Evolutionary conservation across 2,113 vertebrate genomes (phyloP).

Genomic region (Corythaixoides concolor): DNA sequence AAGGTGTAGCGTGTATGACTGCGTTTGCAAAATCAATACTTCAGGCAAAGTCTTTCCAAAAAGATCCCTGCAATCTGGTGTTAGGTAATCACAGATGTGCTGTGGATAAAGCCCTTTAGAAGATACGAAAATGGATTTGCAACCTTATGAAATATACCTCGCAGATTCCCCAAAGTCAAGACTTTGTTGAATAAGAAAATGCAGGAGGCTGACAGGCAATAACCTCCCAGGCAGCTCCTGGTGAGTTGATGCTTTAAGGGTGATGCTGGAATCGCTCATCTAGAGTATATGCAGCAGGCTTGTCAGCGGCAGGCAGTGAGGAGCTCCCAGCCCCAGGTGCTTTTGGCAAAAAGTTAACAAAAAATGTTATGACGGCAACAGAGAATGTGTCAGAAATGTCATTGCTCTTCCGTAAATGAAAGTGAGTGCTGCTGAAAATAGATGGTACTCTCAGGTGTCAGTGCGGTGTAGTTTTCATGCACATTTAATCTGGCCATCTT

Average conservation of each 20-base stretch:
- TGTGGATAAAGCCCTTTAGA: background rate
- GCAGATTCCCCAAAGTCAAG: background rate
- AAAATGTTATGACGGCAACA: background rate
- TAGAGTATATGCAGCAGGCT: background rate
- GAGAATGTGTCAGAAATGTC: background rate
- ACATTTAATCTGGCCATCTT: background rate
- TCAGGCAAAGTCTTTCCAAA: background rate
- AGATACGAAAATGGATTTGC: background rate
- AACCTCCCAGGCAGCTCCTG: background rate
- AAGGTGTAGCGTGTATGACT: background rate
- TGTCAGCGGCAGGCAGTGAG: background rate
- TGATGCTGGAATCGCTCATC: background rate
- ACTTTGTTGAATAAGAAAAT: background rate
- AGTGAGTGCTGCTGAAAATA: background rate
- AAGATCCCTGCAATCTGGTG: background rate
- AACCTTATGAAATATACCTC: background rate
- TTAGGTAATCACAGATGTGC: background rate
- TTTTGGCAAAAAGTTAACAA: background rate
- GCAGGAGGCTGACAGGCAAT: background rate
- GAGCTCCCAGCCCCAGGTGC: background rate
- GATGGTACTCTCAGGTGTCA: background rate
- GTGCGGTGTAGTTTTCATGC: fast-evolving
- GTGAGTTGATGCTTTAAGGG: background rate
- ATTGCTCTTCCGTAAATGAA: background rate
- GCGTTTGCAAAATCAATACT: background rate